Evolutionary conservation across 2,888 invertebrate species (phyloP), one percentile per base, ranked within the genome.

Genomic region (Eupithecia dodoneata): DNA sequence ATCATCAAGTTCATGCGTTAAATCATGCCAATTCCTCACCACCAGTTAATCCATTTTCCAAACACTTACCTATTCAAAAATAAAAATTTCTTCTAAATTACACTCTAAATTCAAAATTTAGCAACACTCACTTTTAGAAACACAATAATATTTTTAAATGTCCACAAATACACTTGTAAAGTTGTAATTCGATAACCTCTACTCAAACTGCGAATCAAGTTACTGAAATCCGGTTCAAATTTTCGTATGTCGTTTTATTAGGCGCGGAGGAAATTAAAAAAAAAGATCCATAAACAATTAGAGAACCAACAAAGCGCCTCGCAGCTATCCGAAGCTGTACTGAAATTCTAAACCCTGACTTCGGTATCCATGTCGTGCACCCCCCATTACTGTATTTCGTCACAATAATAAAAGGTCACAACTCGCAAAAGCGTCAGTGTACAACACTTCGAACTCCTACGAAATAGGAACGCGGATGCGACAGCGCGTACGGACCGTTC

Each of bases 331-430:
- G 94, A 94, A 94, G 94, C 94, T 94, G 88, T 90, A 95, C 95
- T 95, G 95, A 95, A 95, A 95, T 95, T 94, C 94, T 93, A 95
- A 95, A 95, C 95, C 95, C 92, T 88, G 93, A 91, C 91, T 91
- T 90, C 88, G 94, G 94, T 95, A 92, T 95, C 95, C 93, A 93
- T 95, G 94, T 93, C 94, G 90, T 87, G 92, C 92, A 94, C 95
- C 95, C 95, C 95, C 95, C 95, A 94, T 93, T 95, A 95, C 95
- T 92, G 89, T 89, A 94, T 95, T 95, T 93, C 94, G 87, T 83
- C 83, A 79, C 85, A 86, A 69, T 82, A 81, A 77, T 82, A 81
- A 83, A 93, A 91, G 63, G 82, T 44, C 82, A 0, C 78, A 91
- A 85, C 81, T 80, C 41, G 0, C 0, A 0, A 12, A 75, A 52